A percentile compares a stretch with the other conserved stretches of the same genome.
These are phyloP conservation scores for Phrynocephalus vlangalii DNA, from an alignment of 2,797 vertebrate genomes.

Conservation along the genomic window DNA sequence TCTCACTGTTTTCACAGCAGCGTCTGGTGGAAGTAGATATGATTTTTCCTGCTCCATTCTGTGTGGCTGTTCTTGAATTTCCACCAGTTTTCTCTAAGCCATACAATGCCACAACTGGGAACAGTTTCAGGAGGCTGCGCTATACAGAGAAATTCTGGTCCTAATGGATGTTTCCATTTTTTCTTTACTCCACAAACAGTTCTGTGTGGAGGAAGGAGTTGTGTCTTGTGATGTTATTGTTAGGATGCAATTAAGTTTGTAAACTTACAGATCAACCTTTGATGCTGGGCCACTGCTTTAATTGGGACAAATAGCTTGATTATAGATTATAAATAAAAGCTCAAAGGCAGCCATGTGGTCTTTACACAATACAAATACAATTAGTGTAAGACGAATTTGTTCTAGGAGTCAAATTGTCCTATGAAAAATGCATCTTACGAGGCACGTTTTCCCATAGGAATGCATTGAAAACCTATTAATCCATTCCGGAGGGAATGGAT, in stretches of 20 bases:
- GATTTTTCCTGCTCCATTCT: background rate
- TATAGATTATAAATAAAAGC: background rate
- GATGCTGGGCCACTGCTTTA: background rate
- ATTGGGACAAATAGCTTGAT: background rate
- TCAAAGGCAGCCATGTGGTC: no score
- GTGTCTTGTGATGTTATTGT: background rate
- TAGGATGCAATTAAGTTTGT: background rate
- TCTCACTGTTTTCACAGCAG: slow-evolving; percentile 14
- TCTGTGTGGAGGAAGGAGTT: background rate
- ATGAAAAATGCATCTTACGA: no score
- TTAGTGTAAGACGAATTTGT: no score
- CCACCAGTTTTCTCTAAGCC: background rate
- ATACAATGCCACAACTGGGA: background rate
- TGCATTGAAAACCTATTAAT: no score
- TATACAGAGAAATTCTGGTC: background rate
- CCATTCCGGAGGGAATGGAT: no score
- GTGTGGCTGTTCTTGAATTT: background rate
- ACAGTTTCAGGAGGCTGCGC: background rate
- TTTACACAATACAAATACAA: no score
- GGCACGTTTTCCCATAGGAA: no score
- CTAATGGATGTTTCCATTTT: background rate
- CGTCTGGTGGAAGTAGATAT: background rate
- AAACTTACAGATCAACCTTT: background rate
- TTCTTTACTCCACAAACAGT: background rate
- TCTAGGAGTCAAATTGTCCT: no score